Percentiles rank a stretch among this genome's conserved stretches.
phyloP scores from a whole-genome alignment of 2,888 invertebrate species.

The Schizotus pectinicornis region DNA sequence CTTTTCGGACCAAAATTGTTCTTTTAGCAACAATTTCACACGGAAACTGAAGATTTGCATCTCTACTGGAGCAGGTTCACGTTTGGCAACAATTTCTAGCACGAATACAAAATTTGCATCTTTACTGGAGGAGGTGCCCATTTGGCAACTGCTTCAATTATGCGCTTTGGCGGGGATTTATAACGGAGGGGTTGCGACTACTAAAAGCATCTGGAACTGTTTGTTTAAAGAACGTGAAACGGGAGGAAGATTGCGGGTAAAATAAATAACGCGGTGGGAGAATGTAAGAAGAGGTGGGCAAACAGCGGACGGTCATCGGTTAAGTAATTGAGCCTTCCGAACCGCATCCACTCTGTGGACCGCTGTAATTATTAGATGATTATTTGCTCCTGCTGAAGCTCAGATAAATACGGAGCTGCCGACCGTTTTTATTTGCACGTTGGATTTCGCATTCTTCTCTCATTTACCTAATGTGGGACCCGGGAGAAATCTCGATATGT shows the following conservation, averaged over 20 bases:
- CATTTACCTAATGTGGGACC: conserved; percentile 12
- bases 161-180: conserved; percentile 39
- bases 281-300: conserved; percentile 53
- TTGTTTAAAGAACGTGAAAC: conserved; percentile 50
- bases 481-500: neutral
- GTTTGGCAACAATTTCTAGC: neutral
- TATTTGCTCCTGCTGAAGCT: conserved; percentile 39
- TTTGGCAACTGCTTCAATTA: conserved; percentile 36
- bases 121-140: conserved; percentile 11
- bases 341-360: conserved; percentile 35
- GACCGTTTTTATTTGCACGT: conserved; percentile 24
- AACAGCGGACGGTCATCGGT: conserved; percentile 56
- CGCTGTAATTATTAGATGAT: conserved; percentile 47
- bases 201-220: conserved; percentile 39
- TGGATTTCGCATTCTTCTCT: conserved; percentile 5
- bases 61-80: conserved; percentile 9
- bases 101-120: neutral
- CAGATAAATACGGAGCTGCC: conserved; percentile 23
- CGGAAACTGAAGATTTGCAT: neutral
- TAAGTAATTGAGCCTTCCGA: conserved; percentile 55
- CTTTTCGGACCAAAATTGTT: neutral
- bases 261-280: conserved; percentile 45
- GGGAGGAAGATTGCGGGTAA: conserved; percentile 48
- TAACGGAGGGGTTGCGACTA: conserved; percentile 30
- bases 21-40: neutral